Evolutionary conservation across 2,113 vertebrate species (phyloP).

Genomic region (Rhynchomys soricoides): DNA sequence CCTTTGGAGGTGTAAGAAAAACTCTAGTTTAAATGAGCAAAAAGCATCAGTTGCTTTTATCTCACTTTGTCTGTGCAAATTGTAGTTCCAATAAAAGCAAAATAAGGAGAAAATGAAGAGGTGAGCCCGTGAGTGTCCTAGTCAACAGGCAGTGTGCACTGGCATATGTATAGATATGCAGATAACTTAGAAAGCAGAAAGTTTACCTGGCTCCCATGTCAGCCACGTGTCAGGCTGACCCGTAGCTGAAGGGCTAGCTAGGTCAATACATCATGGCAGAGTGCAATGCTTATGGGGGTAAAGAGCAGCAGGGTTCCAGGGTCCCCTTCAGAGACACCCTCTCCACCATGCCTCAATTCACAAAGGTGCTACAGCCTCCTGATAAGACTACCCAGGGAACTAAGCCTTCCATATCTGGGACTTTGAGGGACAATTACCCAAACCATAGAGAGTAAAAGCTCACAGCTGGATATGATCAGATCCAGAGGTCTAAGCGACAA

Average conservation of each 20-base stretch:
- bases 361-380: neutral
- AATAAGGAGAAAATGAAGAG: neutral
- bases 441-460: neutral
- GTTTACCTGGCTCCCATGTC: neutral
- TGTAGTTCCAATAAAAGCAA: neutral
- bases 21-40: neutral
- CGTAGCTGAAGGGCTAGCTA: neutral
- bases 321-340: neutral
- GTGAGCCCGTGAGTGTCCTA: neutral
- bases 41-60: neutral
- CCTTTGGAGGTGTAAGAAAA: conserved; percentile 3
- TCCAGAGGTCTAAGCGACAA: neutral
- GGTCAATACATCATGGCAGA: neutral
- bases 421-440: neutral
- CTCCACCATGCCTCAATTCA: neutral
- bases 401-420: neutral
- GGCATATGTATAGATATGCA: too few relatives aligned
- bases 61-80: neutral
- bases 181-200: neutral
- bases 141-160: neutral
- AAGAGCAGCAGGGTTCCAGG: neutral
- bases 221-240: neutral
- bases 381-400: neutral
- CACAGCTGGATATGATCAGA: neutral
- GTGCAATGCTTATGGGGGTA: neutral